Evolutionary conservation across 2,888 invertebrate species (phyloP), one percentile per base, ranked within the genome.

Genomic region (Watsonalla binaria): DNA sequence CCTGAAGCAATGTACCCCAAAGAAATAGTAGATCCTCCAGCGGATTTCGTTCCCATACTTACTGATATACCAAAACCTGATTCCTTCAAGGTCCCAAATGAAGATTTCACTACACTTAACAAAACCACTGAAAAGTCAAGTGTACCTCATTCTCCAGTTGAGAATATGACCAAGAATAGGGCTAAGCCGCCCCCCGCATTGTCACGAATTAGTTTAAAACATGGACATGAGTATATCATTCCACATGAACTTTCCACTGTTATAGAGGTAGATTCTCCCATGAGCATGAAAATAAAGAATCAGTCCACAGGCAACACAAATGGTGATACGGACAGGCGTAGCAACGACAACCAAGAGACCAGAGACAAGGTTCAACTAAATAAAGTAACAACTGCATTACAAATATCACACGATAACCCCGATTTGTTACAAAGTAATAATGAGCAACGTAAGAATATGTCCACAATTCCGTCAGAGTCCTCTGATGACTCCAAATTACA

Each of bases 161-260:
- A 62, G 48, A 54, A 53, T n/a, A 34, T 34, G 4, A 9, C 57
- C 8, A 86, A 80, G 68, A 59, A 24, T 52, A 83, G 80, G 64
- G 67, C 65, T 2, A 84, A 76, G 58, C 90, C 90, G 14, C 90
- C 90, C n/a, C 82, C 90, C n/a, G 88, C 88, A 5, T 66, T 90
- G 35, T 78, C 83, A 15, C 79, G 90, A 34, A 70, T 84, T 47
- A 73, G 79, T 70, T 74, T 88, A 50, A 90, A 84, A 72, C 70
- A 78, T 57, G 74, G 68, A 2, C 75, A 81, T 57, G 86, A 84
- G 45, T 61, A 67, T 54, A 58, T 85, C n/a, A 62, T 81, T 51
- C 90, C 91, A 0, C 94, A 94, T 66, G 94, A 94, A 74, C 78
- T 94, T 47, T 94, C 94, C 6, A 94, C 94, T 2, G 94, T 94